Conservation (phyloP, 2,888 invertebrate species). For the Rhyacophila evoluta region DNA sequence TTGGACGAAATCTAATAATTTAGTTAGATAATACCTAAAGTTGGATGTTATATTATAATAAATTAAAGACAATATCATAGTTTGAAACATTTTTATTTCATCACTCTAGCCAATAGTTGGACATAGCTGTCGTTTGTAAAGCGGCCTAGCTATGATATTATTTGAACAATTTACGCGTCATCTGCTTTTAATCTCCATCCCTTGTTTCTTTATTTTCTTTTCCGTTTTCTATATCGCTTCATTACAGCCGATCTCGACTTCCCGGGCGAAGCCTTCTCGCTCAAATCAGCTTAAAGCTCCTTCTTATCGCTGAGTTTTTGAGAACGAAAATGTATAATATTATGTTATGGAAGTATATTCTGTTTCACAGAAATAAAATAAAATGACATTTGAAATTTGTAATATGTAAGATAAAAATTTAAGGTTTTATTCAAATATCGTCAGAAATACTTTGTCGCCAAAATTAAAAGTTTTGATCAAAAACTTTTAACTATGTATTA, state of each 20-base stretch:
- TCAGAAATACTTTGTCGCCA: no score
- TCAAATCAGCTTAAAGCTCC: conserved; percentile 36
- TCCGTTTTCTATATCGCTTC: conserved; percentile 40
- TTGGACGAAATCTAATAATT: no score
- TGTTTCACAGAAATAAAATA: background rate
- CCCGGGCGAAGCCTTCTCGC: background rate
- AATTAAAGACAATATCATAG: no score
- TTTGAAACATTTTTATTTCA: background rate
- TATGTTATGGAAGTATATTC: background rate
- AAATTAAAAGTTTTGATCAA: no score
- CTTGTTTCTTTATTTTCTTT: conserved; percentile 40
- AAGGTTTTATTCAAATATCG: no score
- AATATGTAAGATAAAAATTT: no score
- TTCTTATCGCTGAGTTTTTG: background rate
- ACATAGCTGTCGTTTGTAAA: background rate
- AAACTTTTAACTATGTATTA: no score
- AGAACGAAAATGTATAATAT: conserved; percentile 4
- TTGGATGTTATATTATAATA: no score
- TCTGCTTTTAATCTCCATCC: conserved; percentile 48
- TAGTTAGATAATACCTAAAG: no score
- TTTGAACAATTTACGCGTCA: conserved; percentile 48
- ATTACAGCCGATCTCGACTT: conserved; percentile 42
- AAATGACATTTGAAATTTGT: background rate
- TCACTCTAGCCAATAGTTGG: background rate
- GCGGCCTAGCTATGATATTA: conserved; percentile 33